Percentiles rank a stretch among this genome's conserved stretches.
Conservation (phyloP, 2,888 invertebrate species). For the Tenthredo mesomela region DNA sequence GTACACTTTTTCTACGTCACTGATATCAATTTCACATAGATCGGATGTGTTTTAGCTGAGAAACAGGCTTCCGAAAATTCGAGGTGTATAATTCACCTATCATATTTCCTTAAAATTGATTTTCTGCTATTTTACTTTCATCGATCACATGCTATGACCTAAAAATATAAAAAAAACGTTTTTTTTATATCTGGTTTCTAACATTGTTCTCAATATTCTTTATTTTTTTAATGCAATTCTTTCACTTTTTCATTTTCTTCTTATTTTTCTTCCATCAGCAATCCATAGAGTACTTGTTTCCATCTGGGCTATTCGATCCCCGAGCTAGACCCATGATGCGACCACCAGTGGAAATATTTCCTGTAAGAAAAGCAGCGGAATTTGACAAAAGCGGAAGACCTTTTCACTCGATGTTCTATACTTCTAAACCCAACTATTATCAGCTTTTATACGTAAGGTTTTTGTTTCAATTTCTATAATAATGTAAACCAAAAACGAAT, state of each 20-base stretch:
- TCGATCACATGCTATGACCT: background rate
- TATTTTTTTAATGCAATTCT: conserved; percentile 31
- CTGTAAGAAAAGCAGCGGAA: conserved; percentile 90
- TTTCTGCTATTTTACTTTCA: background rate
- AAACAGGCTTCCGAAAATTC: no score
- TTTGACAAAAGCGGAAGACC: conserved; percentile 96
- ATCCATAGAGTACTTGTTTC: conserved; percentile 96
- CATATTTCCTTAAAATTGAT: no score
- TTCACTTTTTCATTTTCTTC: conserved; percentile 15
- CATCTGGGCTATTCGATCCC: conserved; percentile 93
- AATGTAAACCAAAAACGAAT: background rate
- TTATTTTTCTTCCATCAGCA: conserved; percentile 79
- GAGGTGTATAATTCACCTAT: no score
- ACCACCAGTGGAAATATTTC: conserved; percentile 93
- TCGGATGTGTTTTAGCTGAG: no score
- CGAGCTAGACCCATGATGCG: conserved; percentile 94
- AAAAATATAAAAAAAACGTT: no score
- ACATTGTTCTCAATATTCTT: background rate
- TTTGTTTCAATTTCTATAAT: background rate
- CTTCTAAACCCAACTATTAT: conserved; percentile 92
- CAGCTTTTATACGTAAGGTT: conserved; percentile 87
- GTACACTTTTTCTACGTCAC: no score
- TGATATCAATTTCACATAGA: no score
- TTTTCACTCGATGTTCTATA: conserved; percentile 95
- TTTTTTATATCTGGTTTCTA: no score